Percentiles rank a stretch among this genome's conserved stretches.
These are phyloP conservation scores for Psettodes erumei DNA, from an alignment of 2,113 vertebrate species.

Conservation along the genomic window DNA sequence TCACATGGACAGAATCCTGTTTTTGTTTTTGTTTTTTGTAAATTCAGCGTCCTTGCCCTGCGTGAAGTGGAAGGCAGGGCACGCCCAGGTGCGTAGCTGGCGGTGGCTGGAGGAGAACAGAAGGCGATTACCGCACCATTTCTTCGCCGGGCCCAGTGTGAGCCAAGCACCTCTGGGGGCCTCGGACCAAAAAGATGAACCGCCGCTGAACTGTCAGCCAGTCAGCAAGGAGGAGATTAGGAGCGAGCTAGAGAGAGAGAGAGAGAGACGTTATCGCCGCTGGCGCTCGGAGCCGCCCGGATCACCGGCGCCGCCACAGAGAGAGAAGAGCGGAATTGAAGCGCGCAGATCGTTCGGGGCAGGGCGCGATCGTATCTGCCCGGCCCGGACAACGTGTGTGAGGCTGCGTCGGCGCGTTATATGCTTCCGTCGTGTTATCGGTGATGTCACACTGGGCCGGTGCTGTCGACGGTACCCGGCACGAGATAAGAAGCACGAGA, in stretches of 20 bases:
- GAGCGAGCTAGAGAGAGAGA: slow-evolving; percentile 50
- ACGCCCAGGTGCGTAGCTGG: slow-evolving; percentile 71
- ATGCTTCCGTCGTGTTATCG: not conserved
- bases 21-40: slow-evolving; percentile 57
- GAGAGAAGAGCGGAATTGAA: too few relatives aligned
- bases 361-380: slow-evolving; percentile 23
- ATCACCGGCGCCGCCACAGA: slow-evolving; percentile 71
- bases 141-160: slow-evolving; percentile 61
- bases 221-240: slow-evolving; percentile 74
- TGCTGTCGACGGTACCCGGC: not conserved
- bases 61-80: slow-evolving; percentile 72
- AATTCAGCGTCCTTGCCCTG: slow-evolving; percentile 61
- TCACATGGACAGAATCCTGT: slow-evolving; percentile 20
- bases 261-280: slow-evolving; percentile 69
- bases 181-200: slow-evolving; percentile 59
- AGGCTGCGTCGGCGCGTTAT: slow-evolving; percentile 18
- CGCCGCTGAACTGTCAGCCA: slow-evolving; percentile 64
- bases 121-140: slow-evolving; percentile 82
- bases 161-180: slow-evolving; percentile 60
- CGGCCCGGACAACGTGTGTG: slow-evolving; percentile 8
- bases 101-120: slow-evolving; percentile 67
- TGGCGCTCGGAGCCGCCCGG: slow-evolving; percentile 60
- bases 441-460: not conserved
- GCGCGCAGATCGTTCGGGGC: too few relatives aligned
- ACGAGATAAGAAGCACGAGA: not conserved